These are phyloP conservation scores for Antigone vipio DNA, from an alignment of 2,113 vertebrate species.

Conservation along the genomic window DNA sequence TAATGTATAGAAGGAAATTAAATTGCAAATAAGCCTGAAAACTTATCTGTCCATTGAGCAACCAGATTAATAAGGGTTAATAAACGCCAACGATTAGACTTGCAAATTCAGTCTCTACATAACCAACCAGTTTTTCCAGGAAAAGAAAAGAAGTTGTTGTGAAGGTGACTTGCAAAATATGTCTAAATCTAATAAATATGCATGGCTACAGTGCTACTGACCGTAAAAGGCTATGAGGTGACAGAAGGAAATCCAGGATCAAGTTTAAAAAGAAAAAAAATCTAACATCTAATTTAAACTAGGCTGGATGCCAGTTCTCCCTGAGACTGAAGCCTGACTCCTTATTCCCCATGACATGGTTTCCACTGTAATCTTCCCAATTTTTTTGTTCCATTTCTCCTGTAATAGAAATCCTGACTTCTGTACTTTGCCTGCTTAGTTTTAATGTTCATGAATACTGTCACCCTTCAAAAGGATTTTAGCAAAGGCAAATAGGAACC, in stretches of 20 bases:
- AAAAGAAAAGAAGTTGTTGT: conserved; percentile 31
- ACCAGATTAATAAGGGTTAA: conserved; percentile 30
- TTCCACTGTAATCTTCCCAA: neutral
- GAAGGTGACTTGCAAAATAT: conserved; percentile 67
- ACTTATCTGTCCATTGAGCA: neutral
- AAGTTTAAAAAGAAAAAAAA: neutral
- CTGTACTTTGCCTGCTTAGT: neutral
- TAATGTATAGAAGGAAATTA: neutral
- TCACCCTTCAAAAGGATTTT: conserved; percentile 7
- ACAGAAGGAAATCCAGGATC: conserved; percentile 2
- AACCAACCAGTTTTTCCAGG: conserved; percentile 59
- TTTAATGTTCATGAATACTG: neutral
- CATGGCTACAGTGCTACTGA: neutral
- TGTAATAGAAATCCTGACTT: neutral
- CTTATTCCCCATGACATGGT: neutral
- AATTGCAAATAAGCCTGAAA: neutral
- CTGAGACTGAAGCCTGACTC: neutral
- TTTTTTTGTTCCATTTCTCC: neutral
- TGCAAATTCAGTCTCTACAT: conserved; percentile 25
- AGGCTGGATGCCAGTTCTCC: neutral
- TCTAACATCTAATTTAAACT: neutral
- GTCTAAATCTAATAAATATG: conserved; percentile 28
- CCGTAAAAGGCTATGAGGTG: neutral
- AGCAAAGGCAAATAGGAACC: neutral
- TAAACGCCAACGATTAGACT: conserved; percentile 22